These are phyloP conservation scores for Epicampocera succincta DNA, from an alignment of 2,888 invertebrate genomes.

Conservation along the genomic window DNA sequence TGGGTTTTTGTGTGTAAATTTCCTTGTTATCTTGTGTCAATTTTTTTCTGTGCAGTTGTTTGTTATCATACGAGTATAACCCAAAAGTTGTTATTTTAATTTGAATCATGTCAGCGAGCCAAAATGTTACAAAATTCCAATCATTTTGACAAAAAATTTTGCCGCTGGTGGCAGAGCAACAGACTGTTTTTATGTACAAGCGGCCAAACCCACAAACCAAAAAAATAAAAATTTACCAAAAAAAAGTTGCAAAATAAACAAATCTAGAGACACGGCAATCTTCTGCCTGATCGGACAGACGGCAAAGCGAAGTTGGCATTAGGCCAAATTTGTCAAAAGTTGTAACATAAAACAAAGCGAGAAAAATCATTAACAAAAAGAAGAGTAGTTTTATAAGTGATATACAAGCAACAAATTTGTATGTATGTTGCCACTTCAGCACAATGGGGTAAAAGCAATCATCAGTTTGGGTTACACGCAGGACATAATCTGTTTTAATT, in stretches of 20 bases:
- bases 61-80: constrained; percentile 43
- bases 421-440: too few species aligned
- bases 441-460: too few species aligned
- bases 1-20: background rate
- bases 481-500: too few species aligned
- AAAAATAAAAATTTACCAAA: background rate
- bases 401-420: too few species aligned
- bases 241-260: background rate
- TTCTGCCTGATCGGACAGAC: background rate
- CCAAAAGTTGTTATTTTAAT: constrained; percentile 51
- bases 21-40: background rate
- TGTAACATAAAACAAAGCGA: constrained; percentile 29
- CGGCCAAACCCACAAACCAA: constrained; percentile 4
- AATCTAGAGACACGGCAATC: constrained; percentile 4
- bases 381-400: too few species aligned
- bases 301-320: constrained; percentile 11
- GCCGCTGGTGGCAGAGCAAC: constrained; percentile 40
- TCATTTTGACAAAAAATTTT: constrained; percentile 71
- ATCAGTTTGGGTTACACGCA: too few species aligned
- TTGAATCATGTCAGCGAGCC: constrained; percentile 76
- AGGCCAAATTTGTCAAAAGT: constrained; percentile 55
- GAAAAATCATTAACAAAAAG: background rate
- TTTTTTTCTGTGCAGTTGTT: constrained; percentile 40
- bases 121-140: constrained; percentile 77
- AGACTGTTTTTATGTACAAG: background rate